phyloP scores from a whole-genome alignment of 92 coral and sea anemone genomes.

The Micromussa lordhowensis region DNA sequence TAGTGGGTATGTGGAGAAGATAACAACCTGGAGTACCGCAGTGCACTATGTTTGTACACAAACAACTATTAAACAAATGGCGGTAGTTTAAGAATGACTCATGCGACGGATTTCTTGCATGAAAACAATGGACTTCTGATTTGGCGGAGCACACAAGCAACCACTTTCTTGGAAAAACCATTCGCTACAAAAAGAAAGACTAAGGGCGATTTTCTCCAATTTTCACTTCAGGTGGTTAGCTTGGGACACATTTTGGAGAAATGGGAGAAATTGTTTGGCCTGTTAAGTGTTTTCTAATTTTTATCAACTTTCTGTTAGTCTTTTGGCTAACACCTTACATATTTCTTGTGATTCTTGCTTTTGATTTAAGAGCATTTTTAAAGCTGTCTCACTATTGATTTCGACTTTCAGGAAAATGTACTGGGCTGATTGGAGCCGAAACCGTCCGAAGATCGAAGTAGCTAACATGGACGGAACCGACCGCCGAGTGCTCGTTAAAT shows the following conservation, averaged over 20 bases:
- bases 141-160: background rate
- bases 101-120: background rate
- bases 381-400: background rate
- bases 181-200: no score
- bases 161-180: no score
- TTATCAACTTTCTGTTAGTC: no score
- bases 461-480: constrained; percentile 93
- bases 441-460: constrained; percentile 89
- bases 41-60: background rate
- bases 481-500: constrained; percentile 79
- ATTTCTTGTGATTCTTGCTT: no score
- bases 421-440: constrained; percentile 98
- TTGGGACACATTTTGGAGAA: no score
- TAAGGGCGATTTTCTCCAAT: background rate
- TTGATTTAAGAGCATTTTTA: no score
- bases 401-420: constrained; percentile 83
- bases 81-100: background rate
- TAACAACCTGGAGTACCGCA: background rate
- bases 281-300: no score
- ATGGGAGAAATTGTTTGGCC: no score
- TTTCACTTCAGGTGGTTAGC: no score
- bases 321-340: no score
- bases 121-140: background rate
- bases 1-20: constrained; percentile 75
- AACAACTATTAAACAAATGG: background rate